Evolutionary conservation across 2,888 invertebrate genomes (phyloP).

Genomic region (Xestia c-nigrum): DNA sequence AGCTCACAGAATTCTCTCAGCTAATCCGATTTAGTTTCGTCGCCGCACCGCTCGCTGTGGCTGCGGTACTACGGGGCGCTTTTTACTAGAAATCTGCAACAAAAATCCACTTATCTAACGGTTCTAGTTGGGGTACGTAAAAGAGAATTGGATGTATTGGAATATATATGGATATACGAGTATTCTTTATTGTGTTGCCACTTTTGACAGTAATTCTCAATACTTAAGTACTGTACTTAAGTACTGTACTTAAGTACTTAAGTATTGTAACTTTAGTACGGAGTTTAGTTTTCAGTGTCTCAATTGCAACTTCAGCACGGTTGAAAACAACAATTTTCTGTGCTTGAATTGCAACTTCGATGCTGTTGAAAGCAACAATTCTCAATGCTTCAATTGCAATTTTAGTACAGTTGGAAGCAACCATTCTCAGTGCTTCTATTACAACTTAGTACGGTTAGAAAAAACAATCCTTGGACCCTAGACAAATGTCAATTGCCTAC

Average conservation of each 20-base stretch:
- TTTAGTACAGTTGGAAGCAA: neutral
- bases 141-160: neutral
- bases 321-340: neutral
- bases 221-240: too few species aligned
- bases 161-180: neutral
- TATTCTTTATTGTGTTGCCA: neutral
- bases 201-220: neutral
- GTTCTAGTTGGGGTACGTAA: neutral
- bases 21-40: conserved; percentile 49
- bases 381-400: too few species aligned
- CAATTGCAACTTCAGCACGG: neutral
- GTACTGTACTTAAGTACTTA: too few species aligned
- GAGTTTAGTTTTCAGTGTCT: neutral
- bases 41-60: conserved; percentile 4
- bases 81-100: conserved; percentile 25
- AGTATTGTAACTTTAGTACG: too few species aligned
- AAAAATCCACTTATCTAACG: conserved; percentile 14
- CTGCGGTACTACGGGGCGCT: neutral
- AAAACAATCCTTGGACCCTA: neutral
- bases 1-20: conserved; percentile 17
- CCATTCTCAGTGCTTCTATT: neutral
- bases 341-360: neutral
- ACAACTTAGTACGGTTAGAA: neutral
- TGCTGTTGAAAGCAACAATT: neutral
- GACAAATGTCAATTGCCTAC: neutral